phyloP scores from a whole-genome alignment of 2,797 vertebrate genomes.

The Tapirus indicus region DNA sequence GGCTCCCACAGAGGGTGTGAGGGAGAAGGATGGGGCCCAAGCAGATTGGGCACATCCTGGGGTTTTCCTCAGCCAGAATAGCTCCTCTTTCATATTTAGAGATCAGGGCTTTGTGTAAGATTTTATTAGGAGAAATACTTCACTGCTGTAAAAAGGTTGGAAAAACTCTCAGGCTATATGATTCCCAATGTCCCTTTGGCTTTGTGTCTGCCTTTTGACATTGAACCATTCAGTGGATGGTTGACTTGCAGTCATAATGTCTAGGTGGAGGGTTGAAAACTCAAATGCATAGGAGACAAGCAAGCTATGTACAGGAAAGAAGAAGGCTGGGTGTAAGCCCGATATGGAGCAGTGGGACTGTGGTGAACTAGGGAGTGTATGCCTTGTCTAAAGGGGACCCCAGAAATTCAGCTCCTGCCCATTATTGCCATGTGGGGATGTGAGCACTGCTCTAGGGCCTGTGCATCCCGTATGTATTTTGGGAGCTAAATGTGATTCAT shows the following conservation, averaged over 20 bases:
- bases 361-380: background rate
- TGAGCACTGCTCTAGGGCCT: background rate
- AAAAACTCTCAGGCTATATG: background rate
- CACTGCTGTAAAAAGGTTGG: background rate
- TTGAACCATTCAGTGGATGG: background rate
- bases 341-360: background rate
- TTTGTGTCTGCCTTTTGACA: background rate
- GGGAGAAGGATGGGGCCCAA: background rate
- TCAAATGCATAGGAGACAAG: background rate
- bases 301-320: background rate
- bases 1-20: background rate
- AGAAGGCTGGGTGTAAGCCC: background rate
- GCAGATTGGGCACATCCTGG: background rate
- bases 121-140: slow-evolving; percentile 41
- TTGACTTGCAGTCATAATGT: background rate
- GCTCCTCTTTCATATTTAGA: slow-evolving; percentile 26
- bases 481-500: background rate
- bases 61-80: background rate
- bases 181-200: background rate
- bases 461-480: background rate
- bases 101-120: background rate
- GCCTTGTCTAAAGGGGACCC: background rate
- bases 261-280: background rate
- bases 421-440: background rate
- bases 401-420: background rate